A percentile compares a stretch with the other conserved stretches of the same genome.
phyloP scores from a whole-genome alignment of 64 coral and sea anemone genomes.

The Acropora tenuis region DNA sequence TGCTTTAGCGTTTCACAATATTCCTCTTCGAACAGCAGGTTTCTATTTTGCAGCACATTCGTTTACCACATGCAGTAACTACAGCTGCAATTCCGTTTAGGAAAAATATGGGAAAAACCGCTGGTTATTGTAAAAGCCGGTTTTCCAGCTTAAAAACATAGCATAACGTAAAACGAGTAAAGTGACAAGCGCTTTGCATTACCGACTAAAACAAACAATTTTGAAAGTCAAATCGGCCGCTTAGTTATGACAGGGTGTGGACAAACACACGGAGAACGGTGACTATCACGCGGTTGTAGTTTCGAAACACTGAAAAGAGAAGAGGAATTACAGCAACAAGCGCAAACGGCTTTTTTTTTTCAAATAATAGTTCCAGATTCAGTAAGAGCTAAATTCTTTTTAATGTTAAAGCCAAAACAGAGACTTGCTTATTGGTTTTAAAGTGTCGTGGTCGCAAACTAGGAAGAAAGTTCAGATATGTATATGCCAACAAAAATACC shows the following conservation, averaged over 20 bases:
- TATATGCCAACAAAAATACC: background rate
- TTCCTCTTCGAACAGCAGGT: background rate
- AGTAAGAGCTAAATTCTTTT: background rate
- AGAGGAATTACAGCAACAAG: background rate
- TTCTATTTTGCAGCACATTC: background rate
- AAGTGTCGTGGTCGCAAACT: too few relatives aligned
- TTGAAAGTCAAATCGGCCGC: background rate
- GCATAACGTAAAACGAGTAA: background rate
- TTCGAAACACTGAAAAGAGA: conserved; percentile 2
- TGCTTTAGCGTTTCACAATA: background rate
- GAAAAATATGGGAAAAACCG: background rate
- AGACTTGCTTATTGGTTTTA: too few relatives aligned
- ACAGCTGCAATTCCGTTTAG: conserved; percentile 6
- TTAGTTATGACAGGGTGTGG: background rate
- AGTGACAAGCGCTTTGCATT: too few relatives aligned
- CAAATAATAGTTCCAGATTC: too few relatives aligned
- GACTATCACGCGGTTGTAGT: background rate
- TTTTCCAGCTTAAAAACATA: conserved; percentile 13
- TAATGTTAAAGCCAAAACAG: background rate
- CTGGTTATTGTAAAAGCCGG: too few relatives aligned
- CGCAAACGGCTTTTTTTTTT: too few relatives aligned
- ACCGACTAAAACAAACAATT: background rate
- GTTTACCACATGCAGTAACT: background rate
- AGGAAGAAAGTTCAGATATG: background rate
- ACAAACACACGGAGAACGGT: background rate